Base-by-base conservation (phyloP, 2,113 vertebrate species). In the Brachyhypopomus gauderio region DNA sequence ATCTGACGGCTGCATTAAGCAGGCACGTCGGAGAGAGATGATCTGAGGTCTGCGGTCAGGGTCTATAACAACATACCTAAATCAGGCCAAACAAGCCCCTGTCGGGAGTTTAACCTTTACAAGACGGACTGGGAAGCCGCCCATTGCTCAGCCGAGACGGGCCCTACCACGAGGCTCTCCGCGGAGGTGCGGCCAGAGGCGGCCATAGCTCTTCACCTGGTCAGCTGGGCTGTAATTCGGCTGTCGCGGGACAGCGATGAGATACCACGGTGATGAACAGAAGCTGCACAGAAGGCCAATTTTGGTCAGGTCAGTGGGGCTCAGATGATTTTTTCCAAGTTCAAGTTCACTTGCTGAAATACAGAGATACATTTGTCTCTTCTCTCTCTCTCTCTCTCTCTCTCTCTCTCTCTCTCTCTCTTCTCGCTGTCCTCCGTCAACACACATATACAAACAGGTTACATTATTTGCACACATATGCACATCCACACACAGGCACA, bases 221-320 rank as follows among this genome's bases (percentile, higher is more conserved):
- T 16, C 58, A 74, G 75, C 64, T 67, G 45, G 63, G 55, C 82
- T 73, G 41, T 93, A 91, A 93, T 93, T 94, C 89, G 92, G 20
- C 78, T 94, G 92, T 91, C 87, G 91, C 90, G 90, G 91, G 90
- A 91, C 94, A 90, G 89, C 92, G 94, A 94, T 93, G 92, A 94
- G 94, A 94, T 93, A 92, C 92, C 92, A 92, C 19, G 92, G 93
- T 93, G 94, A 94, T 60, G 55, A 67, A 81, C 58, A 92, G 90
- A 88, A 88, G 86, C 88, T 87, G 88, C 92, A 92, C 94, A 92
- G 90, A 92, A 93, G 93, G 90, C 88, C 91, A 64, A 93, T 93
- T 94, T 92, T 91, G 88, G 41, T 27, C 34, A 20, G 38, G 72
- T 36, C 78, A 36, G n/a, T 48, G 34, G 14, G 4, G 60, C 4